phyloP scores from a whole-genome alignment of 2,113 vertebrate species.

The Tragelaphus imberbis region DNA sequence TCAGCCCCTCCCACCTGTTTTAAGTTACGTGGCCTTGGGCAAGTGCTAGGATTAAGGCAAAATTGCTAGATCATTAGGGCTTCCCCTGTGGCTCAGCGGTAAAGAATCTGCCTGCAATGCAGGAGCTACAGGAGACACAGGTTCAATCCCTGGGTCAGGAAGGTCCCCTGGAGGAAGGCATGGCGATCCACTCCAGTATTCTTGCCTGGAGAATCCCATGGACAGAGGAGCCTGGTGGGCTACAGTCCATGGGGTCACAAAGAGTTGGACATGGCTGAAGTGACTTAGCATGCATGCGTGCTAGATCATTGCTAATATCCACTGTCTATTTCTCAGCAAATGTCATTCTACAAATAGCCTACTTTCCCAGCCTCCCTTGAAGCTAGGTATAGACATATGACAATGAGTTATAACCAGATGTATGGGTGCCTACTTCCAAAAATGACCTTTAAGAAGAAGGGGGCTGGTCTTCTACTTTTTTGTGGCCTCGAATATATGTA shows the following conservation, averaged over 20 bases:
- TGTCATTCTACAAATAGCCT: not conserved
- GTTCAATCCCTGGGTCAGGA: not conserved
- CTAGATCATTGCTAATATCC: not conserved
- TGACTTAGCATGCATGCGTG: no score
- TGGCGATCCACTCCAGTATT: not conserved
- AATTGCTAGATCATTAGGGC: not conserved
- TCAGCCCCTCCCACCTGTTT: not conserved
- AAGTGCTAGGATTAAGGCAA: not conserved
- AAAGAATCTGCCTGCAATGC: not conserved
- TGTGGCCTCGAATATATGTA: not conserved
- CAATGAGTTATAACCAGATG: not conserved
- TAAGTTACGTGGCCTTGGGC: not conserved
- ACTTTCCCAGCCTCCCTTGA: not conserved
- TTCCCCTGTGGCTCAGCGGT: not conserved
- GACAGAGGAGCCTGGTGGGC: not conserved
- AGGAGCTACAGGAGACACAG: not conserved
- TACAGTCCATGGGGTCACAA: not conserved
- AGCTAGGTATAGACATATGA: not conserved
- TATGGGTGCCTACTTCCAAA: not conserved
- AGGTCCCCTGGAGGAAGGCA: not conserved
- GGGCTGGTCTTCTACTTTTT: not conserved
- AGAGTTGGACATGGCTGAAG: not conserved
- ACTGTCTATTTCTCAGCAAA: not conserved
- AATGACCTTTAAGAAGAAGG: not conserved
- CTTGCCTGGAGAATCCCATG: not conserved